Evolutionary conservation across 2,888 invertebrate species (phyloP), one percentile per base, ranked within the genome.

Genomic region (Eristalis intricaria): DNA sequence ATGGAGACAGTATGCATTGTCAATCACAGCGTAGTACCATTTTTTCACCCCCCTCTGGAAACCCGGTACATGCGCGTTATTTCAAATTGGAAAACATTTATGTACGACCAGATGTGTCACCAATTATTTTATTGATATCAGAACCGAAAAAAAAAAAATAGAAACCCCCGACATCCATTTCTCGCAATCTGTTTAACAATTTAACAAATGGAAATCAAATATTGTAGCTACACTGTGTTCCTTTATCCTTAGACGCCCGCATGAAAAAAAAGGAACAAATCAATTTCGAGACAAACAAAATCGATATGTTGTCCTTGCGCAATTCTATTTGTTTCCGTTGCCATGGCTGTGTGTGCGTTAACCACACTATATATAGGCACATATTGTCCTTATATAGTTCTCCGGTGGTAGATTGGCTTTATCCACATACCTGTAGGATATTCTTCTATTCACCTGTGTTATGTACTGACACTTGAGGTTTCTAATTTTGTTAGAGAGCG

Each of bases 251-350:
- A n/a, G 19, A 19, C 8, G 2, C 8, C 19, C 19, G n/a, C 50
- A 50, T 8, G 40, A 1, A 43, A n/a, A 19, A 50, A 38, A 38
- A 50, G 13, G 23, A 73, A 60, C 26, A 26, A 26, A 60, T 60
- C 26, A n/a, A 80, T 43, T 29, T 60, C 68, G n/a, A 68, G 19
- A 63, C 10, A 43, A 81, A 64, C 38, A 65, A 70, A 81, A 83
- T 83, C 82, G 71, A 83, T 83, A 77, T 61, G 66, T 66, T 56
- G 76, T 83, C 76, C 82, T 77, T 83, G 82, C 82, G 82, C 82
- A 82, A 82, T 76, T 76, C 63, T 58, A 75, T 56, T 64, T 75
- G 38, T 74, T 15, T 29, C 60, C 26, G 60, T 50, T 50, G 50
- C 50, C 8, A 50, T 50, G 50, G 1, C 19, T 63, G 40, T 60